These are phyloP conservation scores for Umimayanthus chanpuru DNA, from an alignment of 92 coral and sea anemone species.

Conservation along the genomic window DNA sequence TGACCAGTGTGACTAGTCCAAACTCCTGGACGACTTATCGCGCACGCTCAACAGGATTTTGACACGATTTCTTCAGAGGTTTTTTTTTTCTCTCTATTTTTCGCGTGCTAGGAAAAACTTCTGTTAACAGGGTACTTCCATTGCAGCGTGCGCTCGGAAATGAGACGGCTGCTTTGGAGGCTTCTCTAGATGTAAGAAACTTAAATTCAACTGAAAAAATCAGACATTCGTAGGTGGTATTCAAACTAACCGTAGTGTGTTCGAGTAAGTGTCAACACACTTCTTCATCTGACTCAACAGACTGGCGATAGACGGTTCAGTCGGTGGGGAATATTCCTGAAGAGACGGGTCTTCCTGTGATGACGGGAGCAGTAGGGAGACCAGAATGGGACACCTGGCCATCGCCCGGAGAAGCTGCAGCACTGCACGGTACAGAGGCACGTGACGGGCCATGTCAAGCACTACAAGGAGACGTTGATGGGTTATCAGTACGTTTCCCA, in stretches of 20 bases:
- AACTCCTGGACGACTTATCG: too few relatives aligned
- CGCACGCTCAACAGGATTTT: too few relatives aligned
- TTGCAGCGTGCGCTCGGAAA: too few relatives aligned
- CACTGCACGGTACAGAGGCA: constrained; percentile 95
- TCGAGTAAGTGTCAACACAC: constrained; percentile 97
- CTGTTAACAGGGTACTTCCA: too few relatives aligned
- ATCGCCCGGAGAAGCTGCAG: constrained; percentile 89
- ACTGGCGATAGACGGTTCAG: constrained; percentile 79
- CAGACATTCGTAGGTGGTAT: neutral
- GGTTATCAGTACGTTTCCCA: neutral
- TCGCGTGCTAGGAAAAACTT: too few relatives aligned
- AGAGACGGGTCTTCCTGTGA: constrained; percentile 43
- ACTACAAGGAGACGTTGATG: constrained; percentile 52
- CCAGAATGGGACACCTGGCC: constrained; percentile 85
- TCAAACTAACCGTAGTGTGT: constrained; percentile 77
- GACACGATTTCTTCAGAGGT: too few relatives aligned
- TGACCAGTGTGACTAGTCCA: too few relatives aligned
- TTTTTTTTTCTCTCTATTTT: too few relatives aligned
- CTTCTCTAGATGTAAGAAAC: too few relatives aligned
- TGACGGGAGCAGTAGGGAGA: constrained; percentile 79
- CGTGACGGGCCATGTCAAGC: constrained; percentile 99
- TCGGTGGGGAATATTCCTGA: constrained; percentile 24
- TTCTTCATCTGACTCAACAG: constrained; percentile 94
- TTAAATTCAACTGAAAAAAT: too few relatives aligned
- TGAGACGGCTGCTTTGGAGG: too few relatives aligned